These are phyloP conservation scores for Lethrus apterus DNA, from an alignment of 1,140 invertebrate species.

Conservation along the genomic window DNA sequence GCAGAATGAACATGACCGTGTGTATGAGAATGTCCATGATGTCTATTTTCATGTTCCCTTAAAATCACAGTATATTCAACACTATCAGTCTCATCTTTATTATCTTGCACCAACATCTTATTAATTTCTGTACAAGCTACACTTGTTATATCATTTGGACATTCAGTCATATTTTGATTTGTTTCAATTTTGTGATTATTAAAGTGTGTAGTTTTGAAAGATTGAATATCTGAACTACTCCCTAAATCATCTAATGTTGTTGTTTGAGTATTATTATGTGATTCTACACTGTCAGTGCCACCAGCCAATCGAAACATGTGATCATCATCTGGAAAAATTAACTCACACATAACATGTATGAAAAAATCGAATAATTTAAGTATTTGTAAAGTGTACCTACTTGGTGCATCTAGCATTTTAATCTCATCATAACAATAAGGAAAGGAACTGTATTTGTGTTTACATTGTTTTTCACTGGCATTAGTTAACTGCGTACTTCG, in stretches of 20 bases:
- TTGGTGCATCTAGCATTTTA: constrained; percentile 45
- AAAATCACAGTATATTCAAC: constrained; percentile 35
- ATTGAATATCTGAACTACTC: constrained; percentile 23
- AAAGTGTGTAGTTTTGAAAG: constrained; percentile 7
- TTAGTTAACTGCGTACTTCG: constrained; percentile 31
- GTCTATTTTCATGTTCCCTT: constrained; percentile 68
- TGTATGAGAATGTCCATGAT: constrained; percentile 80
- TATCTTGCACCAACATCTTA: constrained; percentile 29
- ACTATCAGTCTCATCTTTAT: constrained; percentile 22
- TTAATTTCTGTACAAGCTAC: constrained; percentile 33
- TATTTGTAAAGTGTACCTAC: constrained; percentile 25
- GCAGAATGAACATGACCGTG: constrained; percentile 79
- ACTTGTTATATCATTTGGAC: constrained; percentile 24
- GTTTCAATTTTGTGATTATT: constrained; percentile 26
- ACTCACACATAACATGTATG: background rate
- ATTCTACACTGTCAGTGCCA: constrained; percentile 7
- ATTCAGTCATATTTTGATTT: constrained; percentile 33
- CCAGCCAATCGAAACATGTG: constrained; percentile 12
- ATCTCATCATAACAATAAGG: constrained; percentile 72
- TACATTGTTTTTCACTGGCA: constrained; percentile 62
- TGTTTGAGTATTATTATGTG: constrained; percentile 11
- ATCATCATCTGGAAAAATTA: constrained; percentile 3
- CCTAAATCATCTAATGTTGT: constrained; percentile 22
- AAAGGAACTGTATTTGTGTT: constrained; percentile 77
- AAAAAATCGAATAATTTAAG: background rate